Evolutionary conservation across 64 coral and sea anemone genomes (phyloP), one percentile per base, ranked within the genome.

Genomic region (Actinia equina): DNA sequence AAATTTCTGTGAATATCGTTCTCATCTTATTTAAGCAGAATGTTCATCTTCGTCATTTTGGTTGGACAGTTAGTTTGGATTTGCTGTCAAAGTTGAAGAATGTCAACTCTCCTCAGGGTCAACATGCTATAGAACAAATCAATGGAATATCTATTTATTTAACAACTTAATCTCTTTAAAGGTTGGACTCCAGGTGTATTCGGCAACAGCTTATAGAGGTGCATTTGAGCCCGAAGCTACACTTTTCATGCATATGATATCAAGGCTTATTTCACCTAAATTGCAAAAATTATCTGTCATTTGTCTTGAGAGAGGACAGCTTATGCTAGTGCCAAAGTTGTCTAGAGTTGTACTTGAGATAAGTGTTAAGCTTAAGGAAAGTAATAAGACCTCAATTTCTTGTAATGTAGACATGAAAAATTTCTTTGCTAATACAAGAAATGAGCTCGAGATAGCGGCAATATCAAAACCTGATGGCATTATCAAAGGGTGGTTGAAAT

Each of bases 81-180:
- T 58, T 85, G 19, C 12, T 85, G 42, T 42, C 25, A 57, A 85
- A 85, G 26, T 9, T 85, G 8, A 85, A 41, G 59, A 85, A 85
- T 43, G 23, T 85, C 30, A 16, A 44, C n/a, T 62, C 59, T 37
- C 22, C 16, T 42, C 55, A 54, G 22, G 83, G 83, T 1, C 49
- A 60, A 53, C 42, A 30, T 52, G 83, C 83, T 30, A 19, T 85
- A 9, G 83, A 85, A 15, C 83, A 63, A 42, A 60, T 85, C 44
- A 85, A 85, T 42, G 83, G 52, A 25, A 37, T 85, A 26, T 55
- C 83, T 11, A 23, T 85, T 63, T 85, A 85, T 85, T 85, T 85
- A 2, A 85, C 59, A 63, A 60, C 22, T 27, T 85, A 26, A 19
- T 61, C 9, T 85, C 83, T 22, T 37, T 85, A 42, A 85, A 85